Conservation (phyloP, 2,888 invertebrate genomes). For the Rhagonycha fulva region DNA sequence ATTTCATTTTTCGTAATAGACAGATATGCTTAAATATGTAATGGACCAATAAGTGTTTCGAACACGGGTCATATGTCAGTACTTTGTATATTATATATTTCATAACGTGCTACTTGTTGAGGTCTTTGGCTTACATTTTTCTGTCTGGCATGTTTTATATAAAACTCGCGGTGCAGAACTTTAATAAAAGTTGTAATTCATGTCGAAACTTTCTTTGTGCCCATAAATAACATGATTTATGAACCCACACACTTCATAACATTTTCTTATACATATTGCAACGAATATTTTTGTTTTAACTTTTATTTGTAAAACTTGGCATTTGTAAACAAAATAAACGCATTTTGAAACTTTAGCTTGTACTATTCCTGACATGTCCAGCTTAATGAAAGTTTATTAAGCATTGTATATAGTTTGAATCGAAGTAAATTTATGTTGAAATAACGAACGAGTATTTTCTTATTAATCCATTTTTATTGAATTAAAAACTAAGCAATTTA, state of each 20-base stretch:
- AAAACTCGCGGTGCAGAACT: slow-evolving; percentile 16
- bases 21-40: not conserved
- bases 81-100: slow-evolving; percentile 22
- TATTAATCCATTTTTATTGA: too few species aligned
- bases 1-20: not conserved
- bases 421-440: too few species aligned
- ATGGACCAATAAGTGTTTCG: not conserved
- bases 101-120: slow-evolving; percentile 29
- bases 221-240: slow-evolving; percentile 29
- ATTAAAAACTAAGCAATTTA: too few species aligned
- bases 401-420: too few species aligned
- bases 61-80: not conserved
- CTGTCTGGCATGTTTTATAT: slow-evolving; percentile 20
- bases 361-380: too few species aligned
- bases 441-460: too few species aligned
- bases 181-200: slow-evolving; percentile 32
- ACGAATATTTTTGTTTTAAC: slow-evolving; percentile 10
- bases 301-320: not conserved
- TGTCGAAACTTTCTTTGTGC: slow-evolving; percentile 23
- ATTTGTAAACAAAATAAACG: not conserved
- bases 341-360: not conserved
- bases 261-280: slow-evolving; percentile 26
- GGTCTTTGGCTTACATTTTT: slow-evolving; percentile 24
- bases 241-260: slow-evolving; percentile 19
- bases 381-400: too few species aligned